These are phyloP conservation scores for Patiria pectinifera DNA, from an alignment of 53 echinoderm and acorn worm genomes.

Conservation along the genomic window DNA sequence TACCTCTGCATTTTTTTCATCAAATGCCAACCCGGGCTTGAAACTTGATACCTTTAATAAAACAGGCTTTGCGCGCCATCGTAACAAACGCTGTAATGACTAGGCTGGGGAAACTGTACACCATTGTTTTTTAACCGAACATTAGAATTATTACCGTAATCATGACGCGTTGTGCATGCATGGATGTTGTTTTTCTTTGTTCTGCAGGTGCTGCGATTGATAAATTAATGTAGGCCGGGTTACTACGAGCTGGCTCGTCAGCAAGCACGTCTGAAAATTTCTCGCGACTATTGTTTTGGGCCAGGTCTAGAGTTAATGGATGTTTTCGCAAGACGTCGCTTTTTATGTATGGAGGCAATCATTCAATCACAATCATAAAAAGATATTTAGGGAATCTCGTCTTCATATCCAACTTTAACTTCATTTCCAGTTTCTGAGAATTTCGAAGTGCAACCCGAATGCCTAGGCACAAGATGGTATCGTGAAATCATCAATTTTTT, in stretches of 20 bases:
- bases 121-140: neutral
- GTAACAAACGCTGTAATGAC: slow-evolving; percentile 3
- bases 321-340: neutral
- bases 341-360: neutral
- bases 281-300: neutral
- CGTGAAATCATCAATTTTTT: too few species aligned
- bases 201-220: neutral
- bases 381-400: too few species aligned
- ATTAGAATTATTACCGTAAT: neutral
- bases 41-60: slow-evolving; percentile 7
- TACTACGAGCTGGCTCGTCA: neutral
- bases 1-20: neutral
- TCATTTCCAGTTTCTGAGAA: too few species aligned
- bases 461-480: too few species aligned
- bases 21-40: neutral
- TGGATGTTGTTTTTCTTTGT: neutral
- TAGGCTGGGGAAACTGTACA: neutral
- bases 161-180: neutral
- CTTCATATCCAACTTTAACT: too few species aligned
- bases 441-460: too few species aligned
- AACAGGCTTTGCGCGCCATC: neutral
- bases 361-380: neutral
- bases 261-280: neutral
- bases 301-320: neutral
- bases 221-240: neutral